Evolutionary conservation across 2,113 vertebrate species (phyloP), one percentile per base, ranked within the genome.

Genomic region (Tympanuchus pallidicinctus): DNA sequence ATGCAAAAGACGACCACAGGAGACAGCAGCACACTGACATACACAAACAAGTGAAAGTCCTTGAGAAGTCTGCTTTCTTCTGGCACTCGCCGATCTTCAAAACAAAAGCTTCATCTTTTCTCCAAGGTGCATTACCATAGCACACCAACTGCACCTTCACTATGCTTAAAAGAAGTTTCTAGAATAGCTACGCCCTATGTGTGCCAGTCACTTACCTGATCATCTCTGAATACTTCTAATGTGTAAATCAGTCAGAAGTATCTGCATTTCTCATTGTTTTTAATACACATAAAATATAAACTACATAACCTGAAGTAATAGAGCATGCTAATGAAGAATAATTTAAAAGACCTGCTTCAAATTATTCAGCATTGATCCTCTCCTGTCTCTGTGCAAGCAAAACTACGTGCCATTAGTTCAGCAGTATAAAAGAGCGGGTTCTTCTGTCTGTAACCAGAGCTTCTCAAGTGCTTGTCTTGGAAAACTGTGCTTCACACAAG

Each of bases 161-260:
- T 38, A 50, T 50, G 47, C 86, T 91, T 67, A 71, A 96, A 94
- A 86, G 52, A 90, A 91, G 69, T n/a, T 81, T 60, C 76, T 78
- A 48, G 22, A 93, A 80, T 15, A 75, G 72, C 38, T 88, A 86
- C 65, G 94, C 16, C 85, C 76, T 90, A 75, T 57, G 80, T 92
- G 88, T 91, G 91, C 69, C 91, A 94, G 71, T 83, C 79, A 57
- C 9, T 43, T 82, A 75, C 59, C 85, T 78, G 60, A 80, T 89
- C 70, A 64, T 64, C 79, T 88, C 4, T 21, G 45, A 87, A 28
- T 60, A 25, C n/a, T 86, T 86, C 81, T 64, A 89, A 81, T 38
- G 69, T 43, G 28, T 57, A 56, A 20, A 80, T 63, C 71, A 65
- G 60, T 50, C 64, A 70, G 3, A 78, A 93, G 24, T 14, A 2